Base-by-base conservation (phyloP, 2,888 invertebrate species). In the Drosophila monieri region DNA sequence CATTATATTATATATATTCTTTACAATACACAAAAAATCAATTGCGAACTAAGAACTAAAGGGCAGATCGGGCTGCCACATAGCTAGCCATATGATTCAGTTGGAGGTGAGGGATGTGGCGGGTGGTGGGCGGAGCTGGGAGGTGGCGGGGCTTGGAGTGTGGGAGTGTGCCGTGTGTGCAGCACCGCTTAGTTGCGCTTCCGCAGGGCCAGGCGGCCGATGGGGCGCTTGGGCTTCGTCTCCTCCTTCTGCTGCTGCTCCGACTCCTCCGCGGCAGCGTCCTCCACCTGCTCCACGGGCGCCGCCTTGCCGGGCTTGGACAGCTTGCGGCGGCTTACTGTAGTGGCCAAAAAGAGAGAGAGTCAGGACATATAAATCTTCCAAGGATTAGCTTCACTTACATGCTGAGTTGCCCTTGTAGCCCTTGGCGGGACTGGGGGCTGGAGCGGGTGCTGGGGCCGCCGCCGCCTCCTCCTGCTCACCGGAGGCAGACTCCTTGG, bases 241-340 rank as follows among this genome's bases (percentile, higher is more conserved):
- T 91, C 90, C 73, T 90, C 90, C 70, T 86, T 89, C 51, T 87
- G 88, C 46, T 85, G 88, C 55, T 86, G 83, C 60, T 88, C 89
- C 43, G 85, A 83, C 47, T 90, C 91, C 60, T 89, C 90, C 56
- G 86, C 90, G 30, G 81, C 80, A 21, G 84, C 75, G 52, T 89
- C 89, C 4, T 84, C 84, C 43, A 65, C 80, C 9, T 55, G 66
- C 18, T 86, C 79, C 60, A 90, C 89, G 8, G 87, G 66, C 60
- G 89, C 79, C 15, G 88, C 60, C 69, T 88, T 90, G n/a, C 62
- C 59, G 14, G 88, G 81, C 69, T 90, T 90, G 14, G 75, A 51
- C 59, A 83, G 78, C 72, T 90, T 90, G 68, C 89, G 91, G 32
- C 91, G 89, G 64, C 69, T 90, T 61, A 89, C 91, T 91, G n/a